Evolutionary conservation across 2,113 vertebrate genomes (phyloP).

Genomic region (Callithrix jacchus): DNA sequence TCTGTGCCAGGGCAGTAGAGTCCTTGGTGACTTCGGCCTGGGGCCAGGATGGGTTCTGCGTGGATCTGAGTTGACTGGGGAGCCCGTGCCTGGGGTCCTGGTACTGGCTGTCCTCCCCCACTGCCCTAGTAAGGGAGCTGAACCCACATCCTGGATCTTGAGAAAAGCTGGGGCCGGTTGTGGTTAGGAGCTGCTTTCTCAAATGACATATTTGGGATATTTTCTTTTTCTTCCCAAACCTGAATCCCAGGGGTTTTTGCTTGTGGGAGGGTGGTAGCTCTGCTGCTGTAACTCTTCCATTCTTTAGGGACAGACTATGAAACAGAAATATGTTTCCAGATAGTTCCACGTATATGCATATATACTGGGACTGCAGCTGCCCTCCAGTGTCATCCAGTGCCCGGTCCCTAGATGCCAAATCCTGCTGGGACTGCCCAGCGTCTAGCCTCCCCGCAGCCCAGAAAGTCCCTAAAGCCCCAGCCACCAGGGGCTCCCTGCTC

Average conservation of each 20-base stretch:
- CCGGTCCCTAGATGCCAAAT: background rate
- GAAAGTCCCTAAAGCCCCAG: background rate
- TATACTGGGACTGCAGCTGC: background rate
- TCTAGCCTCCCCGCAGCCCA: background rate
- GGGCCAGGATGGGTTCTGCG: background rate
- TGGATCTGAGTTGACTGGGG: background rate
- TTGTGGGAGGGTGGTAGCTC: background rate
- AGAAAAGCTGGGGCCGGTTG: background rate
- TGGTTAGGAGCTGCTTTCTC: constrained; percentile 52
- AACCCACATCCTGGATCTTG: constrained; percentile 68
- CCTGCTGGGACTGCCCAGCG: background rate
- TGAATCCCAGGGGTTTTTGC: constrained; percentile 7
- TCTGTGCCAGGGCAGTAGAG: background rate
- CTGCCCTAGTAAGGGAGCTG: background rate
- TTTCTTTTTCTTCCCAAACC: constrained; percentile 64
- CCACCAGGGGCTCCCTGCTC: background rate
- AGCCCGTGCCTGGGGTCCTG: background rate
- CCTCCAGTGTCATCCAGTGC: background rate
- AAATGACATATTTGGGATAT: constrained; percentile 52
- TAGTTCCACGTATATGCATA: background rate
- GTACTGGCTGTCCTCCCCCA: background rate
- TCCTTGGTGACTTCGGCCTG: background rate
- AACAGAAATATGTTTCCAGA: background rate
- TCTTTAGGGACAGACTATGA: background rate
- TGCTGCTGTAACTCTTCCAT: fast-evolving